Conservation (phyloP, 2,888 invertebrate species). For the Agriopis aurantiaria region DNA sequence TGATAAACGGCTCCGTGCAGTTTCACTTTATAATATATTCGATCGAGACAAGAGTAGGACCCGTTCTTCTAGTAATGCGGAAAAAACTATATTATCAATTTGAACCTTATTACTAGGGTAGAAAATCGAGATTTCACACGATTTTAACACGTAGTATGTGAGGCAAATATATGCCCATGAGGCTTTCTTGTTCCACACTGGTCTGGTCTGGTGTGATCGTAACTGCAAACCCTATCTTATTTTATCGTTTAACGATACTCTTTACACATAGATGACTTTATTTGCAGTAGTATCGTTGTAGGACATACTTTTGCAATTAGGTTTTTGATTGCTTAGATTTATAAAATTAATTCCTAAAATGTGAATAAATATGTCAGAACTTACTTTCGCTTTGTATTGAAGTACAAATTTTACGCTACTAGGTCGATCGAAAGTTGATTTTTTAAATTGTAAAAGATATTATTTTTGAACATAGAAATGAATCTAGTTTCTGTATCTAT, state of each 20-base stretch:
- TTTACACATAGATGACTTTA: conserved; percentile 53
- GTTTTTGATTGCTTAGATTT: conserved; percentile 45
- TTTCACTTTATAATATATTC: conserved; percentile 76
- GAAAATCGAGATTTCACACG: conserved; percentile 21
- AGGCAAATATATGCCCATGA: conserved; percentile 54
- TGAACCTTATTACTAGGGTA: conserved; percentile 23
- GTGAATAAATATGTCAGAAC: background rate
- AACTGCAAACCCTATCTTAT: conserved; percentile 53
- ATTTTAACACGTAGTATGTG: conserved; percentile 11
- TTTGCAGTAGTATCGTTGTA: conserved; percentile 41
- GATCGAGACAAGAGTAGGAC: conserved; percentile 63
- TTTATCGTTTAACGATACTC: conserved; percentile 52
- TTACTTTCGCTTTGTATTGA: background rate
- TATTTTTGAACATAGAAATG: background rate
- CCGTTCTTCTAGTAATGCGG: conserved; percentile 67
- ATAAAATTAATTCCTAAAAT: conserved; percentile 10
- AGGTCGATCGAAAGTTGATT: background rate
- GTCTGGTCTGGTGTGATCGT: conserved; percentile 50
- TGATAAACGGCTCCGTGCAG: conserved; percentile 73
- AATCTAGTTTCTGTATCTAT: background rate
- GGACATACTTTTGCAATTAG: conserved; percentile 40
- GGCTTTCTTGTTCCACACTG: conserved; percentile 74
- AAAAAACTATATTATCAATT: conserved; percentile 31
- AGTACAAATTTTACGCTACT: background rate
- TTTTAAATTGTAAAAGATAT: background rate